Conservation (phyloP, 2,888 invertebrate genomes). For the Caenorhabditis japonica region DNA sequence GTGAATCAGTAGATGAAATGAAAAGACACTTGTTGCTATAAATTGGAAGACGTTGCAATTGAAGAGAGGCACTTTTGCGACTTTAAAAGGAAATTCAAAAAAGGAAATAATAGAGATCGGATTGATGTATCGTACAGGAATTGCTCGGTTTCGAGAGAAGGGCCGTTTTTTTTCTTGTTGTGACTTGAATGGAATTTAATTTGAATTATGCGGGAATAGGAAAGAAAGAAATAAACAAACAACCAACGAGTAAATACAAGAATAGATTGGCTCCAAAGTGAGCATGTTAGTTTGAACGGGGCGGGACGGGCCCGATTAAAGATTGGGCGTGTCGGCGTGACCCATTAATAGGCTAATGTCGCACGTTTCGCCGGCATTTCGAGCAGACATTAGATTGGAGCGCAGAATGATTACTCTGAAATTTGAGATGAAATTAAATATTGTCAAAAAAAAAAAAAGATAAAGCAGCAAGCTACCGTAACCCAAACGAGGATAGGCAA, state of each 20-base stretch:
- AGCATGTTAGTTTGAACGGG: slow-evolving; percentile 16
- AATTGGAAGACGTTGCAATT: not conserved
- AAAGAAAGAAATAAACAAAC: slow-evolving; percentile 36
- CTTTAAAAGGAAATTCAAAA: slow-evolving; percentile 27
- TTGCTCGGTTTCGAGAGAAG: no score
- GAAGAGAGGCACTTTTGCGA: no score
- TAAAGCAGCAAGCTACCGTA: no score
- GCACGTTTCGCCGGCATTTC: slow-evolving; percentile 52
- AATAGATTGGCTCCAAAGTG: slow-evolving; percentile 4
- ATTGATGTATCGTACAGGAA: slow-evolving; percentile 34
- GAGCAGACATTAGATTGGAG: slow-evolving; percentile 38
- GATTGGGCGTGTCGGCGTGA: slow-evolving; percentile 56
- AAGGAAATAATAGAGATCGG: slow-evolving; percentile 20
- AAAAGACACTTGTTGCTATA: slow-evolving; percentile 1
- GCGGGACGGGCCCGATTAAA: slow-evolving; percentile 3
- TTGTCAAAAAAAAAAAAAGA: no score
- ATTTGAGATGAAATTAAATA: not conserved
- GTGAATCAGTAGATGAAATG: slow-evolving; percentile 26
- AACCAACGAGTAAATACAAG: not conserved
- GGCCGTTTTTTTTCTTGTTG: not conserved
- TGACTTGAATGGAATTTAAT: no score
- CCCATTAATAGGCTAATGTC: slow-evolving; percentile 63
- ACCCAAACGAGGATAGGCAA: no score
- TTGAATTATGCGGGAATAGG: slow-evolving; percentile 31
- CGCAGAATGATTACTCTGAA: slow-evolving; percentile 59